These are phyloP conservation scores for Zonitis immaculata DNA, from an alignment of 2,888 invertebrate genomes.

Conservation along the genomic window DNA sequence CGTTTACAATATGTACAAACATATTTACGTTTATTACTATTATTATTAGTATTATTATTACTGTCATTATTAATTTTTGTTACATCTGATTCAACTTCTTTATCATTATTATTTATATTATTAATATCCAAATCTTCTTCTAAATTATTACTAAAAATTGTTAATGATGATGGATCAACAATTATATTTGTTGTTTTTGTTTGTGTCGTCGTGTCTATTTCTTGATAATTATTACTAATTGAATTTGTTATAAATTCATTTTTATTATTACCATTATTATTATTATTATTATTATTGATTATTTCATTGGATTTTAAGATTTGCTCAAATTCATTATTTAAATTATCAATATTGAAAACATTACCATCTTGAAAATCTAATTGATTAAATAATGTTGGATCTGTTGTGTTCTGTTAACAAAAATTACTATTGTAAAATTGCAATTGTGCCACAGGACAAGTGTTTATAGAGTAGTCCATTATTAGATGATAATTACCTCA, in stretches of 20 bases:
- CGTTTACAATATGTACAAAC: slow-evolving; percentile 8
- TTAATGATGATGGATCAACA: background rate
- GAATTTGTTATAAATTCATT: background rate
- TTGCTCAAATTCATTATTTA: slow-evolving; percentile 11
- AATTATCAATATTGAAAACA: slow-evolving; percentile 25
- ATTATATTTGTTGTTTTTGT: background rate
- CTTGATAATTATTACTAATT: background rate
- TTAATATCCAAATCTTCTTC: background rate
- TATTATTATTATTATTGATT: background rate
- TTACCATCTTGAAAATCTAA: slow-evolving; percentile 33
- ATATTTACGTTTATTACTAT: background rate
- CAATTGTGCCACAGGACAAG: no score
- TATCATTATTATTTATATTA: background rate
- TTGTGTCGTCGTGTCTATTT: background rate
- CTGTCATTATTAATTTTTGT: background rate
- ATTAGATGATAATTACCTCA: background rate
- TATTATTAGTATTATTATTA: background rate
- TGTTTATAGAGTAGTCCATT: no score
- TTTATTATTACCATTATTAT: background rate
- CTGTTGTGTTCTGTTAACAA: slow-evolving; percentile 14
- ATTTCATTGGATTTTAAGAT: background rate
- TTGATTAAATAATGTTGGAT: slow-evolving; percentile 30
- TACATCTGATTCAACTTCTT: background rate
- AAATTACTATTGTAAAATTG: slow-evolving; percentile 9
- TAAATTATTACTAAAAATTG: background rate